Conservation (phyloP, 2,113 vertebrate species). For the Balaeniceps rex region DNA sequence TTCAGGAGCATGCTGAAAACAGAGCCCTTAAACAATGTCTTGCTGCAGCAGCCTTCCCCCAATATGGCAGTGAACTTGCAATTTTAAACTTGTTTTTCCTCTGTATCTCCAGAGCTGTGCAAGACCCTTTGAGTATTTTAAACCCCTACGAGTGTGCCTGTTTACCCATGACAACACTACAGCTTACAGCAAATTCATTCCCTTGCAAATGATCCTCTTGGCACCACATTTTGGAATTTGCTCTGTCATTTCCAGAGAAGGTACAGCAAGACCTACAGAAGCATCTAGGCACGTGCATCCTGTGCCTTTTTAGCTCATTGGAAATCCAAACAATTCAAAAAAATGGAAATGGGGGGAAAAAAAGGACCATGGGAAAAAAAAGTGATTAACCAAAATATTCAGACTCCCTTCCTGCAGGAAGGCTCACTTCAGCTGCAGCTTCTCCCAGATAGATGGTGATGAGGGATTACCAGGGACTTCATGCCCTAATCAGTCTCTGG, state of each 20-base stretch:
- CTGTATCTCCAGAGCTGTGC: neutral
- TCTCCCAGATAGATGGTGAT: neutral
- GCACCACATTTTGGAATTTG: neutral
- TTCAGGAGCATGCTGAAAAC: slow-evolving; percentile 3
- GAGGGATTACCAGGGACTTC: neutral
- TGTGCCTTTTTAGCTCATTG: neutral
- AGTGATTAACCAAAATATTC: neutral
- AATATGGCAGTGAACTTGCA: neutral
- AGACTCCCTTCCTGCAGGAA: neutral
- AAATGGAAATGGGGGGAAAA: neutral
- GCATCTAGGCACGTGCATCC: neutral
- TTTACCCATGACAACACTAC: neutral
- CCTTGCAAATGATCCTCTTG: neutral
- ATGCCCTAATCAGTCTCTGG: neutral
- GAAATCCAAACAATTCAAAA: neutral
- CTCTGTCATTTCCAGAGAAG: neutral
- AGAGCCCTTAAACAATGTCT: slow-evolving; percentile 24
- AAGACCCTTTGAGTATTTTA: slow-evolving; percentile 14
- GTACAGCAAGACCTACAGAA: neutral
- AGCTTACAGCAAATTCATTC: neutral
- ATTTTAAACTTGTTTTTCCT: slow-evolving; percentile 8
- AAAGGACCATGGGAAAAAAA: neutral
- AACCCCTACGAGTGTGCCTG: neutral
- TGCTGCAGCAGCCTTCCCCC: slow-evolving; percentile 1
- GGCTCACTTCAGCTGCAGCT: neutral